Base-by-base conservation (phyloP, 2,888 invertebrate species). In the Hybos culiciformis region DNA sequence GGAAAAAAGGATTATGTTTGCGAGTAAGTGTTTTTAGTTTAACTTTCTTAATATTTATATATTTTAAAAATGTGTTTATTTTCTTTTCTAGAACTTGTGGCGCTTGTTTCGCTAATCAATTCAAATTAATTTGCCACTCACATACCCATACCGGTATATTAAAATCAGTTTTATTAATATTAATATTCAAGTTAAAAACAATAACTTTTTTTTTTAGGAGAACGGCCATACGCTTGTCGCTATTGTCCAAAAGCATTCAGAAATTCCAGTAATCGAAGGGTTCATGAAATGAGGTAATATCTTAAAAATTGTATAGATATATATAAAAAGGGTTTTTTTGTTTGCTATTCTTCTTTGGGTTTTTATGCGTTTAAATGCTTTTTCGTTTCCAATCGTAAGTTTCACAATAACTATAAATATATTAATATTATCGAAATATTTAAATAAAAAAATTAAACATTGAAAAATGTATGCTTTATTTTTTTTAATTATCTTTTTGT, bases 141-240 rank as follows among this genome's bases (percentile, higher is more conserved):
- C 45, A 61, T 41, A 61, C 58, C 12, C 63, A 62, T 43, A 62
- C 60, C 5, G 63, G 63, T 0, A n/a, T n/a, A n/a, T n/a, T n/a
- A n/a, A n/a, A n/a, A n/a, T n/a, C n/a, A n/a, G n/a, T n/a, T n/a
- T n/a, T n/a, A n/a, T n/a, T n/a, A n/a, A n/a, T n/a, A n/a, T n/a
- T n/a, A n/a, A n/a, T n/a, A n/a, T n/a, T n/a, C n/a, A n/a, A n/a
- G n/a, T n/a, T n/a, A n/a, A n/a, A n/a, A n/a, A n/a, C n/a, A n/a
- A n/a, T n/a, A n/a, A n/a, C n/a, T n/a, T n/a, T n/a, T n/a, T n/a
- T n/a, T n/a, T n/a, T n/a, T n/a, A n/a, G n/a, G n/a, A n/a, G 59
- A 61, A 45, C 61, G 61, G 40, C 62, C 63, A 7, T 61, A 53
- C 15, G 44, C 45, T 4, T 62, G 62, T 31, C 50, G 45, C 1